Evolutionary conservation across 2,888 invertebrate species (phyloP), one percentile per base, ranked within the genome.

Genomic region (Microctonus aethiopoides): DNA sequence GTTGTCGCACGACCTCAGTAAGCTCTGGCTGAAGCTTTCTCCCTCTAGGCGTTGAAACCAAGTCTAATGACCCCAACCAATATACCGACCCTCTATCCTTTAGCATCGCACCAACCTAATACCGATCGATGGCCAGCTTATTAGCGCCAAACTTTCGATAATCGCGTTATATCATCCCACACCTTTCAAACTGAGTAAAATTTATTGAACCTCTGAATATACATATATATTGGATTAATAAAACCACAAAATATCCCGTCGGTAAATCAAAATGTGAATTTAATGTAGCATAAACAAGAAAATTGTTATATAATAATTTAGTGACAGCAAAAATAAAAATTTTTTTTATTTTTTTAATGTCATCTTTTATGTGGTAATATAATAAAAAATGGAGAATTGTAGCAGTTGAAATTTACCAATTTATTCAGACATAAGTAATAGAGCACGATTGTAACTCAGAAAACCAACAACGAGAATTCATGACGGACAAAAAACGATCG

Each of bases 91-190:
- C 59, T 51, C 59, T 67, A 24, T 22, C 34, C 34, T 56, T 41
- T 70, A 66, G 56, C 67, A 26, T 41, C 56, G 59, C 60, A 57
- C 68, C 60, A 57, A 57, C 46, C 75, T 75, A 77, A 78, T 74
- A 75, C 76, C 78, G 79, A 82, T 81, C 79, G 79, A 74, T 77
- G 76, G 74, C 75, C 75, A 73, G 77, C 80, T 81, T 80, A 81
- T 80, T 81, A 81, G 76, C 75, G 76, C 75, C 73, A 72, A 80
- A 81, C 80, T 82, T 81, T 78, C 75, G 74, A 77, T 81, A 82
- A 82, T 81, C 80, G 77, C 76, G 74, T 83, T 83, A 80, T 75
- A 46, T 46, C 46, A 46, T 46, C 79, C 74, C 74, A 72, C 60
- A 56, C 46, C 61, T 46, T 46, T 54, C n/a, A 62, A 34, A 63